Base-by-base conservation (phyloP, 1,140 invertebrate genomes). In the Bombus impatiens region DNA sequence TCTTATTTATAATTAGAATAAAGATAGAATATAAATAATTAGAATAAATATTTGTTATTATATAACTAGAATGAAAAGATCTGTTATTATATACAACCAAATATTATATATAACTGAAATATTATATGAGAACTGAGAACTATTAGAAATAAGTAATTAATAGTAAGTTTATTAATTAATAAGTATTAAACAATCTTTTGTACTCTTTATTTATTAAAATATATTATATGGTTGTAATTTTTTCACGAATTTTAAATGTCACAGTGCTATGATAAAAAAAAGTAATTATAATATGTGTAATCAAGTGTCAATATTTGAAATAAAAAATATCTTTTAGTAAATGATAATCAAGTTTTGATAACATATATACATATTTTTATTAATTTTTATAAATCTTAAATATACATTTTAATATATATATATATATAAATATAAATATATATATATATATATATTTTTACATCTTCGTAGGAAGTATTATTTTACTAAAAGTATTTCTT, bases 371-470 rank as follows among this genome's bases (percentile, higher is more conserved):
- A 87, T 67, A 78, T 53, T 84, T 78, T 84, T 87, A 80, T 87
- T 87, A 77, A 44, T 85, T 85, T 68, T 71, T 87, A 85, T 85
- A 87, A 87, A 84, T 32, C 75, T 74, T 80, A 85, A 53, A 76
- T 88, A 87, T 89, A 78, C 84, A 89, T 87, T 85, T 85, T 85
- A 76, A 89, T 81, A 75, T 76, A 57, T 76, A 37, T 88, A 87
- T 87, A 79, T 89, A 86, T 86, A 89, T 81, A n/a, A n/a, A n/a
- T n/a, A n/a, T n/a, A n/a, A n/a, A 84, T 67, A 89, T 12, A 28
- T 28, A 59, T 3, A 62, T 35, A 35, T 35, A 35, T 35, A 35
- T 35, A 2, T 35, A 2, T 90, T 84, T 85, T 89, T 87, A 89
- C 82, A 87, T 79, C 70, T 80, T 42, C 32, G 78, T n/a, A 72